A percentile compares a stretch with the other conserved stretches of the same genome.
These are phyloP conservation scores for Orientallactaga bullata DNA, from an alignment of 2,113 vertebrate genomes.

Conservation along the genomic window DNA sequence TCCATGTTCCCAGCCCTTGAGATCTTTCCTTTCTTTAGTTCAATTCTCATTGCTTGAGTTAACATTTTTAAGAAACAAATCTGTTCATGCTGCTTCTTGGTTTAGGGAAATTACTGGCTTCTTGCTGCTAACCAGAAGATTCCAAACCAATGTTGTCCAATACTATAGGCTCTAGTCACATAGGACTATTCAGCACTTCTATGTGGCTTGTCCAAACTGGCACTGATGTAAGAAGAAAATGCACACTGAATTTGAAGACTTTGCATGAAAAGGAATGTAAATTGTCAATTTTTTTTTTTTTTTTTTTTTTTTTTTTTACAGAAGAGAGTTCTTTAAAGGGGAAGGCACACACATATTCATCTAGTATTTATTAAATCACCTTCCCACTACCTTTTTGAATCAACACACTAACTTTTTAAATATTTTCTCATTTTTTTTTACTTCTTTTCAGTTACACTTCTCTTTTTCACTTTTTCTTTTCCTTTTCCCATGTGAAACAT, in stretches of 20 bases:
- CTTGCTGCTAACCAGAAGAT: background rate
- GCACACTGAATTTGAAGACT: background rate
- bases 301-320: slow-evolving; percentile 6
- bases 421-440: slow-evolving; percentile 39
- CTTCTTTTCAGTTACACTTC: background rate
- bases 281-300: slow-evolving; percentile 1
- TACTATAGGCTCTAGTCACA: background rate
- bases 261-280: slow-evolving; percentile 12
- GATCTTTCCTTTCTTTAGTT: background rate
- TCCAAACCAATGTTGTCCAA: background rate
- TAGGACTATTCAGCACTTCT: background rate
- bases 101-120: slow-evolving; percentile 21
- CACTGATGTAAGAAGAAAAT: background rate
- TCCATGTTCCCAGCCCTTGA: background rate
- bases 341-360: background rate
- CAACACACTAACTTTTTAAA: background rate
- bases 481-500: slow-evolving; percentile 48
- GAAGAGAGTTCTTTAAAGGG: slow-evolving; percentile 36
- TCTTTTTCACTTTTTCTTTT: background rate
- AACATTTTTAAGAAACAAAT: background rate
- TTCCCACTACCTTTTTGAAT: slow-evolving; percentile 30
- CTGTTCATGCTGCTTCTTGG: background rate
- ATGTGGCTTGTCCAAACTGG: background rate
- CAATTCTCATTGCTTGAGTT: background rate
- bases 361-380: slow-evolving; percentile 4